Conservation (phyloP, 2,888 invertebrate species). For the Platycnemis pennipes region DNA sequence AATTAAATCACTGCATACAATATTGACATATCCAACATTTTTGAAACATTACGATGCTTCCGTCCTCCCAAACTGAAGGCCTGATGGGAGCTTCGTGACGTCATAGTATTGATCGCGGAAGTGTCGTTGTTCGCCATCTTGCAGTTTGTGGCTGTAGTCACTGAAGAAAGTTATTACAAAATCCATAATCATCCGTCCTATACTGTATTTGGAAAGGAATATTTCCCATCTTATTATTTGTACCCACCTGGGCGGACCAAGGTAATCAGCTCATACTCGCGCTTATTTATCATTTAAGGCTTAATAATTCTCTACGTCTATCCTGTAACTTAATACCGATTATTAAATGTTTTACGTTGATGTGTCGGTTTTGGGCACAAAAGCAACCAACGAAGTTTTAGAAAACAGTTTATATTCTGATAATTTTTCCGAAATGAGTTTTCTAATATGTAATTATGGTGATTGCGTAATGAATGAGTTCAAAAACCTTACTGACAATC, state of each 20-base stretch:
- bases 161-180: conserved; percentile 76
- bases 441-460: background rate
- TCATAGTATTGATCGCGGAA: conserved; percentile 80
- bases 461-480: conserved; percentile 57
- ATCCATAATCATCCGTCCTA: conserved; percentile 78
- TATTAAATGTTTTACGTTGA: conserved; percentile 42
- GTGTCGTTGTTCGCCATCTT: conserved; percentile 80
- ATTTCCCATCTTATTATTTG: conserved; percentile 83
- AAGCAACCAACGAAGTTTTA: background rate
- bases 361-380: background rate
- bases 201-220: conserved; percentile 78
- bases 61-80: background rate
- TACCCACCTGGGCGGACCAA: conserved; percentile 91
- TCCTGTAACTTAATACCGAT: conserved; percentile 36
- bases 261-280: conserved; percentile 79
- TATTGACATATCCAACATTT: background rate
- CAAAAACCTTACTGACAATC: conserved; percentile 64
- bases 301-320: conserved; percentile 47
- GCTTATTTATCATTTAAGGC: conserved; percentile 40
- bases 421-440: background rate
- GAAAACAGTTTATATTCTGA: background rate
- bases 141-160: conserved; percentile 77
- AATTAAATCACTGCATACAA: background rate
- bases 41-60: conserved; percentile 51
- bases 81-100: conserved; percentile 76